Conservation (phyloP, 2,888 invertebrate species). For the Drosophila recens region DNA sequence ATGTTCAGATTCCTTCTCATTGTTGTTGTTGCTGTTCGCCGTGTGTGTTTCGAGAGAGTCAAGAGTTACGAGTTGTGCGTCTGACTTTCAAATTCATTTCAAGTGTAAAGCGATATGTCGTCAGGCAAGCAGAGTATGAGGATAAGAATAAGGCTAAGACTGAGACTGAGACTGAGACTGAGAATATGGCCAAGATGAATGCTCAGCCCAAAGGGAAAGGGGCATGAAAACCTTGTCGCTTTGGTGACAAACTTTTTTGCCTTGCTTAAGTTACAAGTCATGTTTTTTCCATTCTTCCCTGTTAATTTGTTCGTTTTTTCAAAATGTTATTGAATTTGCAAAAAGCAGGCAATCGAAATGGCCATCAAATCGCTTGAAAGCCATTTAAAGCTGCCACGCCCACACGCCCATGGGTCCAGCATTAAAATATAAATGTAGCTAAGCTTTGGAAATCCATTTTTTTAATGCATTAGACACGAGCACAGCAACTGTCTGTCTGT, state of each 20-base stretch:
- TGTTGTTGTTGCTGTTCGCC: conserved; percentile 45
- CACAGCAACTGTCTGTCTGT: conserved; percentile 4
- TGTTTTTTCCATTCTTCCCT: conserved; percentile 43
- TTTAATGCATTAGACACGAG: conserved; percentile 53
- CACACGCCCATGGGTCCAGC: neutral
- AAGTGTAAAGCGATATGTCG: conserved; percentile 80
- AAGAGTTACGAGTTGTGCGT: conserved; percentile 77
- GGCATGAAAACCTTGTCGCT: conserved; percentile 53
- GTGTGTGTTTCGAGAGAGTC: conserved; percentile 39
- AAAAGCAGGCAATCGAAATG: conserved; percentile 23
- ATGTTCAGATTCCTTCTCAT: conserved; percentile 25
- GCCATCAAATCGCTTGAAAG: conserved; percentile 50
- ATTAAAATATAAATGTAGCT: conserved; percentile 17
- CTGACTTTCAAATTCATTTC: conserved; percentile 80
- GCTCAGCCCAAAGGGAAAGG: neutral
- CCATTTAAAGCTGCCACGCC: conserved; percentile 53
- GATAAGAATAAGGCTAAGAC: conserved; percentile 1
- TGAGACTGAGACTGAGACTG: neutral
- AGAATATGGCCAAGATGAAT: conserved; percentile 12
- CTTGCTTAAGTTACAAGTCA: conserved; percentile 78
- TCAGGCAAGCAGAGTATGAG: conserved; percentile 29
- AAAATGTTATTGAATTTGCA: conserved; percentile 71
- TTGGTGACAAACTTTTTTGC: conserved; percentile 73
- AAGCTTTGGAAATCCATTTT: conserved; percentile 65
- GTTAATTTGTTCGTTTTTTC: neutral